Percentiles rank a stretch among this genome's conserved stretches.
Conservation (phyloP, 2,888 invertebrate genomes). For the Hymenopus coronatus region DNA sequence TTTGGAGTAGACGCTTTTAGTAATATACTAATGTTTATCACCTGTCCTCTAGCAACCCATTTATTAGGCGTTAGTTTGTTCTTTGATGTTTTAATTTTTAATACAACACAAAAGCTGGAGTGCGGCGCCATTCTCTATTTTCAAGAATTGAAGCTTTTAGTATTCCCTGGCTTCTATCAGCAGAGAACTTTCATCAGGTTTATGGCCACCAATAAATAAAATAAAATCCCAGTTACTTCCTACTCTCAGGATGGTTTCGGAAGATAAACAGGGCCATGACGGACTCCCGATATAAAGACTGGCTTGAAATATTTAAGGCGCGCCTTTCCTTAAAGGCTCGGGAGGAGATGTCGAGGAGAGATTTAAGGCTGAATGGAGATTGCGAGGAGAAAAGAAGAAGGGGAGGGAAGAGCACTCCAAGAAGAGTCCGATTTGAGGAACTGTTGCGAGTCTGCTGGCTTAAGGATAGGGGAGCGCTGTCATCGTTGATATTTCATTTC, state of each 20-base stretch:
- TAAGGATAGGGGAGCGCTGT: background rate
- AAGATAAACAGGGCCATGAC: background rate
- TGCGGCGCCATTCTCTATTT: background rate
- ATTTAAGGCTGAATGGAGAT: background rate
- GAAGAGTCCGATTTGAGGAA: background rate
- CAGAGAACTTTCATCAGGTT: background rate
- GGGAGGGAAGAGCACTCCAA: background rate
- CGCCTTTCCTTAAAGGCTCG: background rate
- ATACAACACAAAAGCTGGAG: background rate
- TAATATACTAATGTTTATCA: too few relatives aligned
- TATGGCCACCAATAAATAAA: background rate
- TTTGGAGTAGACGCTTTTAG: too few relatives aligned
- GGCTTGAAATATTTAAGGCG: background rate
- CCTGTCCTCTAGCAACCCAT: too few relatives aligned
- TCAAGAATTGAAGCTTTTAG: background rate
- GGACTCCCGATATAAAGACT: background rate
- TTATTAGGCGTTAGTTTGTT: too few relatives aligned
- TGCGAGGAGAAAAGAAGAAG: background rate
- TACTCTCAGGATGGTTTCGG: background rate
- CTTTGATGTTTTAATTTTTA: background rate
- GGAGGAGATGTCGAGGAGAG: background rate
- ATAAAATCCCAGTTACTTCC: background rate
- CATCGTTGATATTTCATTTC: conserved; percentile 17
- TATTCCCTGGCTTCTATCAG: background rate
- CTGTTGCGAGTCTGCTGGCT: background rate